Evolutionary conservation across 2,888 invertebrate species (phyloP), one percentile per base, ranked within the genome.

Genomic region (Pollenia amentaria): DNA sequence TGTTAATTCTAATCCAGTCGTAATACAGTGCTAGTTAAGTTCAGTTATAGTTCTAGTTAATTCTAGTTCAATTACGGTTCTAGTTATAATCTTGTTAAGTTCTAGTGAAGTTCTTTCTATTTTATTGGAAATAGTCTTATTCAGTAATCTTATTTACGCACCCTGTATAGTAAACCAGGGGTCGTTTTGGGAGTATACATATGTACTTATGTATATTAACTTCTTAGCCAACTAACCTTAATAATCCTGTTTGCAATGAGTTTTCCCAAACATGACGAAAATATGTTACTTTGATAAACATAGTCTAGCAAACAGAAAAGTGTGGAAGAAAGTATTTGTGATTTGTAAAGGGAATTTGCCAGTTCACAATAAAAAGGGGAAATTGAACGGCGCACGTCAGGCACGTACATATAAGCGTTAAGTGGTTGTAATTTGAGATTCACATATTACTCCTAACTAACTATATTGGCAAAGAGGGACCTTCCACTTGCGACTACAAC

Each of bases 361-460:
- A 48, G n/a, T 67, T 18, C 46, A 67, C 51, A 53, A 76, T n/a
- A 48, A 14, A 29, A 21, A 38, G 70, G 48, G 64, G 55, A 57
- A 57, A 69, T 16, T n/a, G 42, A 64, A 70, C 42, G 88, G 89
- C 90, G 90, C 89, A 91, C 90, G 91, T 88, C 90, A 75, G 91
- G 89, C 91, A 91, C 91, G 91, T 89, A 90, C 91, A 79, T 79
- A 60, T 73, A 70, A 79, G 69, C 77, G 77, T 86, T 88, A 87
- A 88, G 87, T 86, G 84, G 64, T 80, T 78, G 88, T 87, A 84
- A 88, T 86, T 86, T 88, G 82, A 87, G 85, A 76, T 79, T 38
- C 70, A 85, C 73, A 78, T 69, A 73, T 60, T 65, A 85, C 18
- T 46, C 21, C n/a, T 38, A 53, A 53, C 55, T 40, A 44, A 18